A percentile compares a stretch with the other conserved stretches of the same genome.
Evolutionary conservation across 2,797 vertebrate genomes (phyloP).

Genomic region (Nyctibius grandis): DNA sequence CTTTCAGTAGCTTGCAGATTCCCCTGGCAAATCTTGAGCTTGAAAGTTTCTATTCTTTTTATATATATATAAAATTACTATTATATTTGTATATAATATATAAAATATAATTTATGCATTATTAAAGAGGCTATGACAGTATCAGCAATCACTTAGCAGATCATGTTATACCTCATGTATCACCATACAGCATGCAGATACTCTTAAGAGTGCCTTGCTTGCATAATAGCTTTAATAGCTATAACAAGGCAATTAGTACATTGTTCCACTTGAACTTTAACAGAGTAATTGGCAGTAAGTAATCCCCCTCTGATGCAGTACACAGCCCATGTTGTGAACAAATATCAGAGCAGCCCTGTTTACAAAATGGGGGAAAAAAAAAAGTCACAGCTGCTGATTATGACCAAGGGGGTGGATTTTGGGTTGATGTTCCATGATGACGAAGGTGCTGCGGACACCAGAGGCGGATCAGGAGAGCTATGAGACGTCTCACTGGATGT

Average conservation of each 20-base stretch:
- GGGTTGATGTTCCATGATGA: neutral
- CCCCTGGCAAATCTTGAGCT: neutral
- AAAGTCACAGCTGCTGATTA: neutral
- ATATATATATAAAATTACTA: neutral
- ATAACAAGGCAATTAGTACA: conserved; percentile 59
- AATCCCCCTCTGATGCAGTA: neutral
- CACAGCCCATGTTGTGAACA: neutral
- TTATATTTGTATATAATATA: neutral
- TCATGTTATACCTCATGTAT: neutral
- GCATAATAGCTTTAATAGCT: conserved; percentile 55
- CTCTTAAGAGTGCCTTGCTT: conserved; percentile 27
- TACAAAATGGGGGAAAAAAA: neutral
- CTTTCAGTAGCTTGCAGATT: neutral
- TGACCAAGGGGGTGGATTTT: neutral
- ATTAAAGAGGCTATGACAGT: neutral
- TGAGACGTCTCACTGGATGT: neutral
- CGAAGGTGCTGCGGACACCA: neutral
- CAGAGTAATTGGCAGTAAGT: conserved; percentile 25
- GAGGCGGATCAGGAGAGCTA: neutral
- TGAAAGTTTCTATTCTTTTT: neutral
- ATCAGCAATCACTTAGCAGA: neutral
- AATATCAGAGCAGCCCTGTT: neutral
- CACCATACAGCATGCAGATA: neutral
- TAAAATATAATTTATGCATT: neutral
- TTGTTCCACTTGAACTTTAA: conserved; percentile 59